These are phyloP conservation scores for Oncorhynchus mykiss DNA, from an alignment of 2,113 vertebrate genomes.

Conservation along the genomic window DNA sequence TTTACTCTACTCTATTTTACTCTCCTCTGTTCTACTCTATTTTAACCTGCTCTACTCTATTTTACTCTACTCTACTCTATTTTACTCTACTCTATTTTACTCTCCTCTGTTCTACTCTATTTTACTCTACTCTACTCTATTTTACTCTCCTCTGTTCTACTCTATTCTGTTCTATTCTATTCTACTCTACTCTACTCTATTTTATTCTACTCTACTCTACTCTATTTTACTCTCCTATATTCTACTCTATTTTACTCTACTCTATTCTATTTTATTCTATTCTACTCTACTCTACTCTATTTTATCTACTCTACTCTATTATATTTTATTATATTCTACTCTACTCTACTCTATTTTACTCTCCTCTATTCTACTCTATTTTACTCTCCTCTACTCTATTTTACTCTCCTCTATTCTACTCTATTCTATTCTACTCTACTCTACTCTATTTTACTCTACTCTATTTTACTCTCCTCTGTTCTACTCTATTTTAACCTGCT, in stretches of 20 bases:
- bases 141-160: too few relatives aligned
- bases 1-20: too few relatives aligned
- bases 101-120: too few relatives aligned
- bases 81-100: rapidly evolving
- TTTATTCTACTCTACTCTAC: rapidly evolving
- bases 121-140: rapidly evolving
- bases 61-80: rapidly evolving
- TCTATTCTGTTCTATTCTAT: rapidly evolving
- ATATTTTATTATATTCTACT: rapidly evolving
- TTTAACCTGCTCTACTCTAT: too few relatives aligned
- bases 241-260: too few relatives aligned
- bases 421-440: neutral
- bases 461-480: rapidly evolving
- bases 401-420: neutral
- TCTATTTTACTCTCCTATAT: rapidly evolving
- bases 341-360: too few relatives aligned
- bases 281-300: too few relatives aligned
- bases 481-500: neutral
- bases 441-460: rapidly evolving
- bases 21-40: too few relatives aligned
- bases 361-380: rapidly evolving
- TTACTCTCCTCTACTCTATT: neutral
- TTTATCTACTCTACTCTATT: too few relatives aligned
- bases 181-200: too few relatives aligned
- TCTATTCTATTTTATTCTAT: too few relatives aligned